Evolutionary conservation across 1,140 invertebrate species (phyloP).

Genomic region (Pseudomyrmex sp.): DNA sequence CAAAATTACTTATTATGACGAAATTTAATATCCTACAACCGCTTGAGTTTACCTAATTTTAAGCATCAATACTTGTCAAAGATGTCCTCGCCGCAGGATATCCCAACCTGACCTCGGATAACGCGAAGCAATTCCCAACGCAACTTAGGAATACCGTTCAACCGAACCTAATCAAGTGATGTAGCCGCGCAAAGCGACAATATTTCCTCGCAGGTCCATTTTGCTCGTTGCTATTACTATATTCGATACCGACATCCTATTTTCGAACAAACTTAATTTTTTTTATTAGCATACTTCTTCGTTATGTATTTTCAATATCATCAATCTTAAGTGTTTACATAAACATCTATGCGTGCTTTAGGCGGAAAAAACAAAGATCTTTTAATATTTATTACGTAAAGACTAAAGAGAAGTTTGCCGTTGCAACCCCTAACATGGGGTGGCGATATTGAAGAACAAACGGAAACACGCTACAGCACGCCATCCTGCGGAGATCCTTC

Average conservation of each 20-base stretch:
- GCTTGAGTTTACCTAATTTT: constrained; percentile 53
- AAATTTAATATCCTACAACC: background rate
- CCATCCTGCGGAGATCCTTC: constrained; percentile 29
- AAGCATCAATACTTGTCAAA: constrained; percentile 8
- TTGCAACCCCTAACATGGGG: background rate
- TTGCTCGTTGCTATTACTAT: background rate
- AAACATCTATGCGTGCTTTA: background rate
- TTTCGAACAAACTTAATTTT: background rate
- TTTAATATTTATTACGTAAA: background rate
- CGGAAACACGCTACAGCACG: background rate
- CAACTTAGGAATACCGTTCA: constrained; percentile 48
- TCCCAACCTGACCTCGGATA: constrained; percentile 16
- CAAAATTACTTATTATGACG: background rate
- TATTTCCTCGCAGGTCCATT: constrained; percentile 7
- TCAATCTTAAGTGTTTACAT: background rate
- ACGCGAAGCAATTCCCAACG: constrained; percentile 63
- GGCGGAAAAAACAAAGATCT: background rate
- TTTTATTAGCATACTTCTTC: background rate
- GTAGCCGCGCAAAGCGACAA: constrained; percentile 4
- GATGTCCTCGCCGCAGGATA: constrained; percentile 14
- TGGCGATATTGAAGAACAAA: constrained; percentile 3
- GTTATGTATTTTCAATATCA: background rate
- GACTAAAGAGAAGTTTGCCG: background rate
- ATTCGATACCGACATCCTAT: background rate
- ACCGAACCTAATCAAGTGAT: constrained; percentile 57